These are phyloP conservation scores for Eurypyga helias DNA, from an alignment of 2,113 vertebrate genomes.

Conservation along the genomic window DNA sequence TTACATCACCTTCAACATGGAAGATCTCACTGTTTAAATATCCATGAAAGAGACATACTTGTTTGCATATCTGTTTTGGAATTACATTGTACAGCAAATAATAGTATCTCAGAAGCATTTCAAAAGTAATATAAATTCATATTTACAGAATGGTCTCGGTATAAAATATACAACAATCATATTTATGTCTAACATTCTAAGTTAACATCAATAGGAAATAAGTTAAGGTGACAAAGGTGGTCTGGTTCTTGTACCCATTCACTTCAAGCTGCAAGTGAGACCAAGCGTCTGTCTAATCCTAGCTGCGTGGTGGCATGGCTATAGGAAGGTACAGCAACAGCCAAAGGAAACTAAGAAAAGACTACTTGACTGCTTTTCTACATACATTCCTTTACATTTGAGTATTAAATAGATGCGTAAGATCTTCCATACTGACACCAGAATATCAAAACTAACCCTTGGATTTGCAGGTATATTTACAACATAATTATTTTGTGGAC, in stretches of 20 bases:
- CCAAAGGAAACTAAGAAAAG: constrained; percentile 71
- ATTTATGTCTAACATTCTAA: constrained; percentile 78
- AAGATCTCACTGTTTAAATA: constrained; percentile 85
- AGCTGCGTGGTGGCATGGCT: constrained; percentile 72
- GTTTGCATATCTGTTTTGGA: constrained; percentile 83
- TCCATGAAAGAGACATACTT: constrained; percentile 80
- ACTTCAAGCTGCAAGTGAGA: constrained; percentile 72
- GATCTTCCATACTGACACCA: constrained; percentile 82
- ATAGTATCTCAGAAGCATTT: constrained; percentile 84
- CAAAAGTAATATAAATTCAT: constrained; percentile 79
- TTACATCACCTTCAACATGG: constrained; percentile 85
- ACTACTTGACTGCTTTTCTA: constrained; percentile 75
- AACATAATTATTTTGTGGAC: constrained; percentile 80
- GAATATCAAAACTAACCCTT: constrained; percentile 83
- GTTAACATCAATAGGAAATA: constrained; percentile 77
- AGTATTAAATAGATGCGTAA: constrained; percentile 79
- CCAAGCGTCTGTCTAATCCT: constrained; percentile 69
- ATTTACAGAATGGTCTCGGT: constrained; percentile 82
- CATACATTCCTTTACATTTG: constrained; percentile 74
- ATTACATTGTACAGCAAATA: constrained; percentile 79
- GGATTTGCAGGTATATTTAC: constrained; percentile 82
- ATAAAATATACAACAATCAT: constrained; percentile 82
- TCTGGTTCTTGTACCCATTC: constrained; percentile 76
- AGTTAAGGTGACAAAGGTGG: constrained; percentile 79
- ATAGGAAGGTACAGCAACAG: constrained; percentile 76